Evolutionary conservation across 2,888 invertebrate genomes (phyloP), one percentile per base, ranked within the genome.

Genomic region (Mesoligia furuncula): DNA sequence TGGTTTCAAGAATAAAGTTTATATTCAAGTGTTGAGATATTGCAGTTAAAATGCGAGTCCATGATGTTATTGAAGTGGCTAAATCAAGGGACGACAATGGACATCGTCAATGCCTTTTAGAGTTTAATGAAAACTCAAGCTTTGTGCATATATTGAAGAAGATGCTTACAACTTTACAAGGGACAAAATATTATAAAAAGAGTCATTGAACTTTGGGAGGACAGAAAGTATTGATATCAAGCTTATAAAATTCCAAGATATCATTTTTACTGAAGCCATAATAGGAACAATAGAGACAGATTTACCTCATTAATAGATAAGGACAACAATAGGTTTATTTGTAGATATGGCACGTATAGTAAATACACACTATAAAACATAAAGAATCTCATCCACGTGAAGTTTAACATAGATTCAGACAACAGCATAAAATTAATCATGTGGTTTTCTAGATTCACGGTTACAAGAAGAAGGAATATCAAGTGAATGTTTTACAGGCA

Each of bases 41-140:
- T 51, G 51, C 48, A 13, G 59, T 73, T 51, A 80, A 51, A 75
- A 61, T 71, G 39, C 42, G 39, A 73, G 67, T 66, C n/a, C 82
- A 77, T 78, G 67, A 80, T 83, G 83, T 87, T 86, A 89, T 88
- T 88, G 79, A 85, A 88, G 80, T 84, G 45, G 85, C 83, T 90
- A 88, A 89, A 89, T 87, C 83, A 87, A 88, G 87, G 85, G 86
- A 90, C 90, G 86, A 91, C 90, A 91, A 90, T 89, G 82, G 84
- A 83, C 57, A 73, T 83, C 81, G 87, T 81, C 88, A 86, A 86
- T 90, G 78, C 80, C 82, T 83, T 87, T 81, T 59, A 78, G 74
- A 79, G 42, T 85, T 69, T 65, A 83, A 75, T 80, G 65, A 80
- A 75, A 77, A 39, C 39, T 24, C 73, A 85, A 81, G 70, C 75